Evolutionary conservation across 2,888 invertebrate genomes (phyloP).

Genomic region (Cryptus viduatorius): DNA sequence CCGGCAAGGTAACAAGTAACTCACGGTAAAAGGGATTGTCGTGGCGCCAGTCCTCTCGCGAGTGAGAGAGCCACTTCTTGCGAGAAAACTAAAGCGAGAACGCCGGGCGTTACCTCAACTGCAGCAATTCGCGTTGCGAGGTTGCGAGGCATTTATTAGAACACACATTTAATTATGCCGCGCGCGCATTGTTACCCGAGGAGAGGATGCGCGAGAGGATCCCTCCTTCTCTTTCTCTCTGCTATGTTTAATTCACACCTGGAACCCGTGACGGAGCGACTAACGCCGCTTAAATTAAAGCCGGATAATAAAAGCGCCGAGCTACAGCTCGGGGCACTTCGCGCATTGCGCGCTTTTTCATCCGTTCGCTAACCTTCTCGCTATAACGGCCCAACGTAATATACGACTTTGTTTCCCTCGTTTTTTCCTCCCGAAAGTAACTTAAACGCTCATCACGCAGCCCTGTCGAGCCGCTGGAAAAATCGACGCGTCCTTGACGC

Average conservation of each 20-base stretch:
- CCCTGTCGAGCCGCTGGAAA: slow-evolving; percentile 14
- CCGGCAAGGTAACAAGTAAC: slow-evolving; percentile 28
- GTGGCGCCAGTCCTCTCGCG: slow-evolving; percentile 67
- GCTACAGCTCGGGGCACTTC: slow-evolving; percentile 54
- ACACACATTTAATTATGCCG: slow-evolving; percentile 82
- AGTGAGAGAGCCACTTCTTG: slow-evolving; percentile 53
- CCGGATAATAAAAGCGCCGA: slow-evolving; percentile 83
- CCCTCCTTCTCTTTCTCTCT: slow-evolving; percentile 7
- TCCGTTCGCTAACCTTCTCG: slow-evolving; percentile 38
- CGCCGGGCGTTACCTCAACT: slow-evolving; percentile 32
- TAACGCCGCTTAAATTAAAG: slow-evolving; percentile 84
- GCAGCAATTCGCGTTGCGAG: slow-evolving; percentile 42
- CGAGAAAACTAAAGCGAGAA: not conserved
- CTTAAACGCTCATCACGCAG: slow-evolving; percentile 25
- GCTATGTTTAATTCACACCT: slow-evolving; percentile 82
- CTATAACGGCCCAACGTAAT: slow-evolving; percentile 49
- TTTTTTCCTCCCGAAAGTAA: slow-evolving; percentile 21
- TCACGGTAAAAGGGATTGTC: slow-evolving; percentile 64
- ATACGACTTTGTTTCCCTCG: slow-evolving; percentile 57
- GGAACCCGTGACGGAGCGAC: slow-evolving; percentile 81
- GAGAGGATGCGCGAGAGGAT: slow-evolving; percentile 36
- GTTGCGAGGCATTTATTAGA: slow-evolving; percentile 79
- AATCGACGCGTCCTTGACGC: slow-evolving; percentile 43
- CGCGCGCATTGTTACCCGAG: slow-evolving; percentile 77
- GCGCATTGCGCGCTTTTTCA: slow-evolving; percentile 60